Base-by-base conservation (phyloP, 53 echinoderm and acorn worm species). In the Zoroaster sp. region DNA sequence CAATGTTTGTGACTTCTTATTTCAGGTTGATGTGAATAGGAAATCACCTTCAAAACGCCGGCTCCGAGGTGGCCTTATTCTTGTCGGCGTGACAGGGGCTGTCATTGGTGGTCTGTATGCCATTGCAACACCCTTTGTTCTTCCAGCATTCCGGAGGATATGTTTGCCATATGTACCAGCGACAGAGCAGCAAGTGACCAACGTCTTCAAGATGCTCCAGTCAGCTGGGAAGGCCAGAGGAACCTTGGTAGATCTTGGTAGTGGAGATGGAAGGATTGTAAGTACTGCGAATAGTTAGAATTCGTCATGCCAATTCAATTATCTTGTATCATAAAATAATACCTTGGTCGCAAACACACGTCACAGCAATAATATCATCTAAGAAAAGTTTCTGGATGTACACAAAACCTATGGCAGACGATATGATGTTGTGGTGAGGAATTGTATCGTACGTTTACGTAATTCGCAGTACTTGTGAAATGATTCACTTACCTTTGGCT, bases 251-350 rank as follows among this genome's bases (percentile, higher is more conserved):
- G 95, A 97, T 80, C 74, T 97, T 6, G 97, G 97, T 9, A 95
- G 97, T 81, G 97, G 96, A 28, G 97, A 97, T 80, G 97, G 97
- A 10, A 94, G 95, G 81, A 93, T 97, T 32, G 97, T 97, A 47
- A 95, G 95, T 93, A 33, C 21, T 47, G 14, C 55, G n/a, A n/a
- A n/a, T n/a, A n/a, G n/a, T n/a, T n/a, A n/a, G n/a, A n/a, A n/a
- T n/a, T n/a, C n/a, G n/a, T n/a, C n/a, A n/a, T n/a, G n/a, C n/a
- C n/a, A n/a, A n/a, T n/a, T n/a, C n/a, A n/a, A n/a, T n/a, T n/a
- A n/a, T n/a, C n/a, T n/a, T n/a, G n/a, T n/a, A n/a, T n/a, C n/a
- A n/a, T n/a, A n/a, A n/a, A n/a, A n/a, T n/a, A n/a, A n/a, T n/a
- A n/a, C n/a, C n/a, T n/a, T n/a, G n/a, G n/a, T n/a, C n/a, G n/a